Evolutionary conservation across 2,797 vertebrate genomes (phyloP), one percentile per base, ranked within the genome.

Genomic region (Enteromius paludinosus): DNA sequence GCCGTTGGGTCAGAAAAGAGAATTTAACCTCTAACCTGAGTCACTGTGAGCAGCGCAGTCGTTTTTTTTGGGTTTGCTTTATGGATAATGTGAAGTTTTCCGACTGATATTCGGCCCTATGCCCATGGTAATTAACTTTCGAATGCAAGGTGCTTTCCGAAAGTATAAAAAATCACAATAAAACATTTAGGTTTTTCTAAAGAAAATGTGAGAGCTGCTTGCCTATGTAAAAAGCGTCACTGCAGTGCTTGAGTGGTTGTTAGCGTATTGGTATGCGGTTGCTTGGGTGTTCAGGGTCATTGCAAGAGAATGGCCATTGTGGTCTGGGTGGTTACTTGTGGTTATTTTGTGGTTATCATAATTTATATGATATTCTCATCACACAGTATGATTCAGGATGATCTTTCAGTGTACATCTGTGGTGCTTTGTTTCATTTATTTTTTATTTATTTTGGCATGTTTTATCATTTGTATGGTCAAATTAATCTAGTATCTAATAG

Each of bases 41-140:
- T 11, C 38, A 17, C 20, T 61, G 59, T 10, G 59, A 47, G 78
- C 35, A 30, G 52, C 25, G 54, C 62, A 56, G 59, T 82, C 82
- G 78, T 70, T 75, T 75, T 69, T 75, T 75, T 75, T 64, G 30
- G 17, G 52, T 43, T 23, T 49, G 30, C 54, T 56, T 61, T 59
- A 83, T 78, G 74, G 77, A 25, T 82, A 70, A 66, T 64, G 43
- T 54, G 41, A 74, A 81, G 74, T 59, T 75, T 54, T 84, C 69
- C 43, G 59, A 33, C 52, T 30, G 47, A 52, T 3, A n/a, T 52
- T 30, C 10, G 6, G 18, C 41, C 11, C 3, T 14, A 52, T 7
- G 45, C 2, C 28, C 45, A 52, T 72, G 6, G 47, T 86, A 66
- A 72, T 81, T 81, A 74, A 59, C 73, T 83, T 78, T 73, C 82